Evolutionary conservation across 2,113 vertebrate genomes (phyloP).

Genomic region (Pseudopodoces humilis): DNA sequence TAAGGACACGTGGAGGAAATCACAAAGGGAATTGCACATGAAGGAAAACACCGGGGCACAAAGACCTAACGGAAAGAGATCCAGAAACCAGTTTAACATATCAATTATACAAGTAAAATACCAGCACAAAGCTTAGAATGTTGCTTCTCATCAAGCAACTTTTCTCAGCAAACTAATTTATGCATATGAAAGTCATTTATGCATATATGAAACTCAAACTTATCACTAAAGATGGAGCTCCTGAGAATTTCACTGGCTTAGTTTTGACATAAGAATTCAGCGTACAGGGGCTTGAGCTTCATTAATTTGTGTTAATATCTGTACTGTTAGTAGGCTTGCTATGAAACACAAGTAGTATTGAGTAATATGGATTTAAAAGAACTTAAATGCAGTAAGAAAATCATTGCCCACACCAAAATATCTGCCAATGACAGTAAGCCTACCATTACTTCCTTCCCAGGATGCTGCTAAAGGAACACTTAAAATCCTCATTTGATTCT

Average conservation of each 20-base stretch:
- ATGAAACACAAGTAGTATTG: neutral
- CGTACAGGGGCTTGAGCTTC: neutral
- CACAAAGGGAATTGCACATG: neutral
- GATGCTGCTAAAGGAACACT: constrained; percentile 8
- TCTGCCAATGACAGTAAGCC: neutral
- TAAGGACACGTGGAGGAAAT: constrained; percentile 28
- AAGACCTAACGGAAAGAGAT: neutral
- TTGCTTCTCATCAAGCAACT: neutral
- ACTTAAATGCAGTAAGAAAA: neutral
- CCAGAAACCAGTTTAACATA: neutral
- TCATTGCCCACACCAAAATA: neutral
- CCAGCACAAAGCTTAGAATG: neutral
- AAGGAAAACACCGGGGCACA: neutral
- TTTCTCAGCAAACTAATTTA: neutral
- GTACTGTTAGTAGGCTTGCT: neutral
- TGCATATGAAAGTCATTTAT: neutral
- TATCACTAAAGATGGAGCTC: neutral
- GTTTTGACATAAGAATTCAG: neutral
- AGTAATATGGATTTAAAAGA: neutral
- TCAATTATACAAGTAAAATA: neutral
- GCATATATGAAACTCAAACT: neutral
- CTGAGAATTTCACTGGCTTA: neutral
- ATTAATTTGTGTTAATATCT: neutral
- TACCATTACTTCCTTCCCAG: neutral
- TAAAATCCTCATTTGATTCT: constrained; percentile 31